Conservation (phyloP, 2,113 vertebrate genomes). For the Scalopus aquaticus region DNA sequence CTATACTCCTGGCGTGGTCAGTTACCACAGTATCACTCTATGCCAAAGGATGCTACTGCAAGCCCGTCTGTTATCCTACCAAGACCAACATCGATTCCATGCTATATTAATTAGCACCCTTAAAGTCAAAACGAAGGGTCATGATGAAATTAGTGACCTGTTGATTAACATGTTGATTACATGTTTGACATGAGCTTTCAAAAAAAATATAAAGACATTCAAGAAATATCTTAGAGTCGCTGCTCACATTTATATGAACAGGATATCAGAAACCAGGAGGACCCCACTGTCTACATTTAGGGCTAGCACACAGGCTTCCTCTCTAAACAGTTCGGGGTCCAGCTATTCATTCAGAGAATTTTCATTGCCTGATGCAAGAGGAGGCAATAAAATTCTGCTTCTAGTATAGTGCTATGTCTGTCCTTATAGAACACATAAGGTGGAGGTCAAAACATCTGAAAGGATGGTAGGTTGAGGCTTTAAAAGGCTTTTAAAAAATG, state of each 20-base stretch:
- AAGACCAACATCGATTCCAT: not conserved
- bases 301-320: not conserved
- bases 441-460: not conserved
- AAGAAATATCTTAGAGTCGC: not conserved
- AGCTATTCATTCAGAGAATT: not conserved
- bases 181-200: not conserved
- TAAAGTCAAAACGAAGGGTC: not conserved
- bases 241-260: not conserved
- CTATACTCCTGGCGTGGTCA: not conserved
- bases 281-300: not conserved
- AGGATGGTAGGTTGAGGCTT: not conserved
- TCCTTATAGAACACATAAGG: not conserved
- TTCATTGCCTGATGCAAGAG: not conserved
- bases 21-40: not conserved
- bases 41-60: not conserved
- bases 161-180: not conserved
- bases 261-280: not conserved
- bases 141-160: not conserved
- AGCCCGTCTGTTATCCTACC: not conserved
- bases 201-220: not conserved
- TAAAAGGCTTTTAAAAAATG: not conserved
- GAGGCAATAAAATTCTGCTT: not conserved
- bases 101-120: not conserved
- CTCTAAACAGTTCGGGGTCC: not conserved
- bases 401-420: not conserved